These are phyloP conservation scores for Callorhinus ursinus DNA, from an alignment of 2,113 vertebrate genomes.

Conservation along the genomic window DNA sequence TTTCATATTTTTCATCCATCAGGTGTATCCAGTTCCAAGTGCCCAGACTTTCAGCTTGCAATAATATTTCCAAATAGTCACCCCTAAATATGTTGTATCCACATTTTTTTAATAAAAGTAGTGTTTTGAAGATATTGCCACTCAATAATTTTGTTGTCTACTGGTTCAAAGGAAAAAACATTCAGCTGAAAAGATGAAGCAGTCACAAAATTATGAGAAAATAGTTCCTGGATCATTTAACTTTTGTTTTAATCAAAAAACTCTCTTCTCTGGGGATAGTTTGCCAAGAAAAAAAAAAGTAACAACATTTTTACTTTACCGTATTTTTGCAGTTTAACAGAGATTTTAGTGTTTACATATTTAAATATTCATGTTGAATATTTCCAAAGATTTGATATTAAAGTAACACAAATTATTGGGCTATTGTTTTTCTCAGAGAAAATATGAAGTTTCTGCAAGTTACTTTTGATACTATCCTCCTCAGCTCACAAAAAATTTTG, in stretches of 20 bases:
- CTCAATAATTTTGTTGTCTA: not conserved
- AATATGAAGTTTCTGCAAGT: not conserved
- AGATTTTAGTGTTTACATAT: not conserved
- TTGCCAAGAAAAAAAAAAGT: not conserved
- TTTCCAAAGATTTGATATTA: constrained; percentile 4
- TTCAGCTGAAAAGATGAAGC: not conserved
- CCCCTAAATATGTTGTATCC: not conserved
- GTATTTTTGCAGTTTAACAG: not conserved
- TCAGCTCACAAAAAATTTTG: not conserved
- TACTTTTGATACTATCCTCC: not conserved
- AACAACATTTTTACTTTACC: not conserved
- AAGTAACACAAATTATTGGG: not conserved
- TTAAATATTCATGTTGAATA: not conserved
- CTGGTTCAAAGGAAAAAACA: constrained; percentile 20
- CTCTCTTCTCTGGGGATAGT: not conserved
- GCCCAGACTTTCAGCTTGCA: not conserved
- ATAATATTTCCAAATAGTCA: constrained; percentile 17
- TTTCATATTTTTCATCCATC: not conserved
- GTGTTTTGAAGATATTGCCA: not conserved
- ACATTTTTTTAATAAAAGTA: not conserved
- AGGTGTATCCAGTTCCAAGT: not conserved
- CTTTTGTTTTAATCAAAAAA: not conserved
- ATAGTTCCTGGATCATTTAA: not conserved
- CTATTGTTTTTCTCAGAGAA: not conserved
- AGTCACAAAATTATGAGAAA: not conserved